These are phyloP conservation scores for Seira musarum DNA, from an alignment of 2,888 invertebrate species.

Conservation along the genomic window DNA sequence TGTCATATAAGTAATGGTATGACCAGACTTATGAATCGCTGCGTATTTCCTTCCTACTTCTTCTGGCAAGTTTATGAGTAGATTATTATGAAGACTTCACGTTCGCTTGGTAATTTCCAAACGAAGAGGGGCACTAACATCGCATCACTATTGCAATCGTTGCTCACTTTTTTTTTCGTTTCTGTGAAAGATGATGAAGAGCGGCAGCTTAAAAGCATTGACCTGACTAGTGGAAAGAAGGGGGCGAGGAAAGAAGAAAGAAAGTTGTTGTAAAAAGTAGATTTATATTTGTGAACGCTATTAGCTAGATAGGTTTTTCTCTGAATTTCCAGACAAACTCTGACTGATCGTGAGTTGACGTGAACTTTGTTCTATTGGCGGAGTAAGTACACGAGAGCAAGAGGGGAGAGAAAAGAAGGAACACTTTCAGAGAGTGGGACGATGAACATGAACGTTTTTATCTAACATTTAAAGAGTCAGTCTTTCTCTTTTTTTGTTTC, in stretches of 20 bases:
- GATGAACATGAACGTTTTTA: constrained; percentile 18
- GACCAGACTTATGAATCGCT: background rate
- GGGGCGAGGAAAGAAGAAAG: background rate
- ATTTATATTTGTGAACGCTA: constrained; percentile 18
- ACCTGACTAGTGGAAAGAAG: background rate
- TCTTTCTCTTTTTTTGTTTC: constrained; percentile 19
- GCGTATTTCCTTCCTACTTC: background rate
- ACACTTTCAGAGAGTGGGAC: constrained; percentile 9
- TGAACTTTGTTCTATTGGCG: constrained; percentile 38
- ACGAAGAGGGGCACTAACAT: no score
- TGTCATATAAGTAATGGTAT: background rate
- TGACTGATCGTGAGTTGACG: constrained; percentile 5
- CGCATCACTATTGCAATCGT: background rate
- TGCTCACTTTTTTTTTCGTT: constrained; percentile 7
- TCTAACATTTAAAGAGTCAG: constrained; percentile 19
- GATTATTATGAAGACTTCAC: background rate
- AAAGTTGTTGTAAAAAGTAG: constrained; percentile 21
- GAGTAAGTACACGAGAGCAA: constrained; percentile 16
- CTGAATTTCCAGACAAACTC: background rate
- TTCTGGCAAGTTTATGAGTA: background rate
- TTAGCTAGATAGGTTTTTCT: constrained; percentile 45
- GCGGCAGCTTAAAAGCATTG: constrained; percentile 22
- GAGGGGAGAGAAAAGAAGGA: background rate
- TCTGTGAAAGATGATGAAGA: background rate
- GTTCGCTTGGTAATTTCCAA: no score